Conservation (phyloP, 2,113 vertebrate species). For the Silurus meridionalis region DNA sequence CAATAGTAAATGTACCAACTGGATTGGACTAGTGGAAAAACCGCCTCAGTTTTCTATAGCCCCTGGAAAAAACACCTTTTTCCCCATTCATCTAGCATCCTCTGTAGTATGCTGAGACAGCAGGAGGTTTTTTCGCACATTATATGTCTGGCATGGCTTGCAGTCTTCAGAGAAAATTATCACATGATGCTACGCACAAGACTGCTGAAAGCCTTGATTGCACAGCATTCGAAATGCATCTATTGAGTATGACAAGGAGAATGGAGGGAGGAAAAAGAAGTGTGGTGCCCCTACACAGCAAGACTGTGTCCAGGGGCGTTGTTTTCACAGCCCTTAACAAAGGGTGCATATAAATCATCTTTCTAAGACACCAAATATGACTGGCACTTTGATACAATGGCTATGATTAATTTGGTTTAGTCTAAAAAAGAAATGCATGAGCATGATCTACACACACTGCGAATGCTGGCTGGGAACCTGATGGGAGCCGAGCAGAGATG, state of each 20-base stretch:
- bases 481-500: conserved; percentile 51
- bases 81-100: background rate
- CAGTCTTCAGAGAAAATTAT: conserved; percentile 45
- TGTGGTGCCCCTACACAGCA: conserved; percentile 28
- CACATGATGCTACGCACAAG: conserved; percentile 4
- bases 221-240: conserved; percentile 8
- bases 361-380: conserved; percentile 22
- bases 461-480: conserved; percentile 57
- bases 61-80: background rate
- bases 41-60: background rate
- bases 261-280: conserved; percentile 26
- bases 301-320: conserved; percentile 35
- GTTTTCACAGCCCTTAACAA: conserved; percentile 38
- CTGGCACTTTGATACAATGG: conserved; percentile 14
- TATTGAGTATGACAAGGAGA: conserved; percentile 4
- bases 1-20: background rate
- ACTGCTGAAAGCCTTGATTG: conserved; percentile 30
- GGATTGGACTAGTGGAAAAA: background rate
- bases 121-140: conserved; percentile 25
- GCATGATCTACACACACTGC: conserved; percentile 65
- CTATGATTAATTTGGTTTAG: conserved; percentile 14
- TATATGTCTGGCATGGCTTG: conserved; percentile 24
- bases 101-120: conserved; percentile 50
- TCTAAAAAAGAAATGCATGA: conserved; percentile 18
- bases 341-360: conserved; percentile 26